Evolutionary conservation across 1,140 invertebrate genomes (phyloP).

Genomic region (Drepana arcuata): DNA sequence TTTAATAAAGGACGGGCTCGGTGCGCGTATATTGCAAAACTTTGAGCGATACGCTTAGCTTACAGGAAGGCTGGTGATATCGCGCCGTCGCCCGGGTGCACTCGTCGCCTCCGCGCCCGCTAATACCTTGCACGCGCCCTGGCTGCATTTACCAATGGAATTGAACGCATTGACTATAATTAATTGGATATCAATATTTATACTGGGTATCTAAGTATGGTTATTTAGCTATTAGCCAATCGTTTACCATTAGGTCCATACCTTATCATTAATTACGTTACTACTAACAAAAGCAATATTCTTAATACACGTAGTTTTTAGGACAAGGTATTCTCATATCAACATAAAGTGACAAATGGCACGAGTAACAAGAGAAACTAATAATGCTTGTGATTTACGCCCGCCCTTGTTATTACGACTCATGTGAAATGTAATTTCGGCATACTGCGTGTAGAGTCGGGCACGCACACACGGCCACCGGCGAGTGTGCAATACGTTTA

Average conservation of each 20-base stretch:
- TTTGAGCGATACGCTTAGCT: slow-evolving; percentile 67
- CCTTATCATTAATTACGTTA: no score
- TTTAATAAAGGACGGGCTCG: slow-evolving; percentile 69
- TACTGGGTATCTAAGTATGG: no score
- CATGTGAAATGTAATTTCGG: slow-evolving; percentile 70
- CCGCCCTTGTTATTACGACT: slow-evolving; percentile 70
- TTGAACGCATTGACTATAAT: no score
- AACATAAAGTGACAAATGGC: slow-evolving; percentile 61
- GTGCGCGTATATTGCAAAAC: slow-evolving; percentile 70
- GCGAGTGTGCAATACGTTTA: slow-evolving; percentile 65
- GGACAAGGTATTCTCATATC: no score
- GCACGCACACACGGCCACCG: slow-evolving; percentile 33
- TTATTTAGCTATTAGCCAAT: no score
- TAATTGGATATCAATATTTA: no score
- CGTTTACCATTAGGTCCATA: no score
- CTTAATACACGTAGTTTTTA: no score
- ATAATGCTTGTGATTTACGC: slow-evolving; percentile 68
- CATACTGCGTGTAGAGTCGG: slow-evolving; percentile 49
- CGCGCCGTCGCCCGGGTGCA: slow-evolving; percentile 27
- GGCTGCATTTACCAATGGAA: no score
- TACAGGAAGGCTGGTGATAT: slow-evolving; percentile 60
- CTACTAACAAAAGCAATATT: no score
- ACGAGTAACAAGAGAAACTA: slow-evolving; percentile 62
- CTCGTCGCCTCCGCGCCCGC: slow-evolving; percentile 1
- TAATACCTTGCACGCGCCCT: no score